Conservation (phyloP, 2,888 invertebrate species). For the Neoascia interrupta region DNA sequence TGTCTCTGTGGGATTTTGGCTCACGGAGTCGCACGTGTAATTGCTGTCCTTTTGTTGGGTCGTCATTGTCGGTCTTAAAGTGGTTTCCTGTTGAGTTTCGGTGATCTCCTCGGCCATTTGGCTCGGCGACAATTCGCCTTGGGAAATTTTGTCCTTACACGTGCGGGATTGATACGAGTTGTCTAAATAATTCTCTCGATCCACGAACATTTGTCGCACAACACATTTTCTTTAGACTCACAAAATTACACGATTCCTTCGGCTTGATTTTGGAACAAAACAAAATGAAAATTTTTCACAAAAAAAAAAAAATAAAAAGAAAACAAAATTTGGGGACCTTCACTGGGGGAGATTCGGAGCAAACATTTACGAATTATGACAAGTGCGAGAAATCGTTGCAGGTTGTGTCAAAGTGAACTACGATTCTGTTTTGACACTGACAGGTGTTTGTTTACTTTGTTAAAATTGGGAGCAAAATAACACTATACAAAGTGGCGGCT, state of each 20-base stretch:
- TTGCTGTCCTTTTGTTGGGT: constrained; percentile 35
- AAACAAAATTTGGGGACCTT: constrained; percentile 37
- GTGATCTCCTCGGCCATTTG: constrained; percentile 62
- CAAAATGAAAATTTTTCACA: constrained; percentile 16
- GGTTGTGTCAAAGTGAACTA: constrained; percentile 51
- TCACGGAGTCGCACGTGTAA: constrained; percentile 8
- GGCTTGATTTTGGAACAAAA: too few relatives aligned
- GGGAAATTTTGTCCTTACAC: constrained; percentile 31
- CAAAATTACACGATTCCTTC: constrained; percentile 15
- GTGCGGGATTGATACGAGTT: constrained; percentile 25
- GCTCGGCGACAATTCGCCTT: background rate
- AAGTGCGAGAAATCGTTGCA: constrained; percentile 33
- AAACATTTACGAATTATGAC: constrained; percentile 24
- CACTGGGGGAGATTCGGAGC: constrained; percentile 18
- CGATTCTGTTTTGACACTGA: constrained; percentile 23
- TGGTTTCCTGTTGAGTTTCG: constrained; percentile 37
- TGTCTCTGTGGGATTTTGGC: constrained; percentile 32
- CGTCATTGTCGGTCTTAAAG: constrained; percentile 26
- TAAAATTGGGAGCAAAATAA: too few relatives aligned
- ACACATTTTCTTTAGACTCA: constrained; percentile 24
- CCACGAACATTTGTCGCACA: constrained; percentile 48
- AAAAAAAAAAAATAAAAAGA: constrained; percentile 14
- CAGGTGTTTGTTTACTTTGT: constrained; percentile 68
- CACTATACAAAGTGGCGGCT: background rate
- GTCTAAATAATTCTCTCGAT: constrained; percentile 37